Conservation (phyloP, 2,888 invertebrate species). For the Thereva nobilitata region DNA sequence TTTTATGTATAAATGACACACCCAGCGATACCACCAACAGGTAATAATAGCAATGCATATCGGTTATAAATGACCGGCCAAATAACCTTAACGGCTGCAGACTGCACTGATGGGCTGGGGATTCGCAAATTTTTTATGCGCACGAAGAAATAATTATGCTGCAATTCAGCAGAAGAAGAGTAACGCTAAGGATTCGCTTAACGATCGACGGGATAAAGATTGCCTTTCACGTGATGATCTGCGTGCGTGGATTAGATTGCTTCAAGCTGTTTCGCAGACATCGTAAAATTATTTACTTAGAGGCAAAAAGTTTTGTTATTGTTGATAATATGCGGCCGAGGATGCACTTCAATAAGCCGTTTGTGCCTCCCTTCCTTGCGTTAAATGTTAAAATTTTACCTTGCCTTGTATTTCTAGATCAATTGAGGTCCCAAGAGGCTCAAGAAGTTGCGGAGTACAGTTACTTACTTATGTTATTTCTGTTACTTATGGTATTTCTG, state of each 20-base stretch:
- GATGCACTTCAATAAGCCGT: background rate
- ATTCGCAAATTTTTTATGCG: slow-evolving; percentile 28
- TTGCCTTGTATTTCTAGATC: too few relatives aligned
- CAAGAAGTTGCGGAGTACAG: background rate
- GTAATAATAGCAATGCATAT: slow-evolving; percentile 31
- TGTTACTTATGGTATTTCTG: too few relatives aligned
- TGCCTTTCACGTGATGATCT: background rate
- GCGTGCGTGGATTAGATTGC: slow-evolving; percentile 4
- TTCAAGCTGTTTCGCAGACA: background rate
- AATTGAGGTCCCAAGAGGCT: background rate
- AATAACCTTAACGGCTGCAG: background rate
- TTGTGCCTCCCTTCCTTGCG: background rate
- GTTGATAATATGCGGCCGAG: slow-evolving; percentile 1
- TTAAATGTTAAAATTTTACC: too few relatives aligned
- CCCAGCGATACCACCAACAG: slow-evolving; percentile 29
- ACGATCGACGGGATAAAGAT: background rate
- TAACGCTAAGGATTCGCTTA: slow-evolving; percentile 1
- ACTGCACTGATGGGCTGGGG: background rate
- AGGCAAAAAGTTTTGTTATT: background rate
- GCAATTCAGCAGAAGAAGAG: slow-evolving; percentile 2
- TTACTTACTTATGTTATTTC: background rate
- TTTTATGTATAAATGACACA: slow-evolving; percentile 35
- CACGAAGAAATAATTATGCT: slow-evolving; percentile 37
- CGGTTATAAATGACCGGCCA: slow-evolving; percentile 22
- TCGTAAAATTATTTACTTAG: slow-evolving; percentile 11